phyloP scores from a whole-genome alignment of 1,140 invertebrate species.

The Zophobas atratus region DNA sequence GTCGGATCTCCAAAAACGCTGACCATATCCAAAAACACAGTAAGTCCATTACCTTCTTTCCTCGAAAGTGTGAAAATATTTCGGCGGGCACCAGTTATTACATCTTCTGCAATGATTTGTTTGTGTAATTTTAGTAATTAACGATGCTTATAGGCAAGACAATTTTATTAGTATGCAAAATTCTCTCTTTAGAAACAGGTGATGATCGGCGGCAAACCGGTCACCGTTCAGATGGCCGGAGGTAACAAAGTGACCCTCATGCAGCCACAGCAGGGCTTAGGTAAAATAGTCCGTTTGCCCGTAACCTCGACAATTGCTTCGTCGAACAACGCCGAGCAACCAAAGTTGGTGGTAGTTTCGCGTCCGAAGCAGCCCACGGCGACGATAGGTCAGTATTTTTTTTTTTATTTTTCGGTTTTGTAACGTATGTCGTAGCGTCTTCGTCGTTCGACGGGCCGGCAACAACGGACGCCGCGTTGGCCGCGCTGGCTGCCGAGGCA shows the following conservation, averaged over 20 bases:
- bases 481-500: conserved; percentile 77
- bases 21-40: conserved; percentile 70
- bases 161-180: background rate
- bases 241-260: conserved; percentile 67
- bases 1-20: conserved; percentile 73
- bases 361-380: conserved; percentile 72
- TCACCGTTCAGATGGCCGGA: conserved; percentile 72
- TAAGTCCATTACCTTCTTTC: conserved; percentile 49
- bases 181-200: conserved; percentile 71
- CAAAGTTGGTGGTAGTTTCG: conserved; percentile 72
- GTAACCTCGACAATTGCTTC: conserved; percentile 59
- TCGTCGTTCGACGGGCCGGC: conserved; percentile 74
- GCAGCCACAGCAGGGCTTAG: conserved; percentile 59
- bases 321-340: conserved; percentile 62
- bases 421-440: conserved; percentile 63
- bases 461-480: conserved; percentile 77
- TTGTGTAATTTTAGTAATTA: no score
- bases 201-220: conserved; percentile 79
- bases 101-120: no score
- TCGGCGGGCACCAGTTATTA: background rate
- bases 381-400: conserved; percentile 65
- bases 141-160: no score
- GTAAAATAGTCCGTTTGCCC: conserved; percentile 68
- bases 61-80: background rate
- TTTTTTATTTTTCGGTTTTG: conserved; percentile 14